phyloP scores from a whole-genome alignment of 1,140 invertebrate genomes.

The Atta colombica region DNA sequence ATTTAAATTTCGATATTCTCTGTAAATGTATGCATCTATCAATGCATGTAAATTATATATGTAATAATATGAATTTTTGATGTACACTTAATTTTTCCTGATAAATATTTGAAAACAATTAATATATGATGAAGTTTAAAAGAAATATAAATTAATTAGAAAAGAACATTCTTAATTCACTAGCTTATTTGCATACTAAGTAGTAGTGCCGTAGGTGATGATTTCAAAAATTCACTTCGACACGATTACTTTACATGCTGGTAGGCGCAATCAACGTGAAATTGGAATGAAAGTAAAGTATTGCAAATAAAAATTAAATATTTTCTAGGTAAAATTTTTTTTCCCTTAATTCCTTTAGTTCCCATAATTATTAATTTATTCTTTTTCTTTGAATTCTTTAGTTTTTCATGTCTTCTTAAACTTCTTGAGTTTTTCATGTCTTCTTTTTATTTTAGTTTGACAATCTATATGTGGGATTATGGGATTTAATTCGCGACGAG shows the following conservation, averaged over 20 bases:
- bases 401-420: not conserved
- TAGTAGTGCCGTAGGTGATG: conserved; percentile 86
- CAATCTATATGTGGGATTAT: conserved; percentile 14
- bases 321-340: not conserved
- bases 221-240: conserved; percentile 80
- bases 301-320: not conserved
- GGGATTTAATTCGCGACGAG: conserved; percentile 1
- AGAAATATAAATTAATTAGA: not conserved
- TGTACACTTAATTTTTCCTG: too few species aligned
- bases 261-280: not conserved
- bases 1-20: not conserved
- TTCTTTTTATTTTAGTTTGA: conserved; percentile 16
- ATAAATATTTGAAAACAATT: not conserved
- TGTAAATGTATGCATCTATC: not conserved
- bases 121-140: not conserved
- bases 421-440: not conserved
- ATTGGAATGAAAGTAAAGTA: not conserved
- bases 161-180: not conserved
- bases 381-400: not conserved
- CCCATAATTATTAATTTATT: not conserved
- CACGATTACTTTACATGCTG: conserved; percentile 82
- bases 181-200: conserved; percentile 79
- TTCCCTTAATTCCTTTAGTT: not conserved
- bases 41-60: not conserved
- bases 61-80: not conserved